These are phyloP conservation scores for Peromyscus aztecus DNA, from an alignment of 2,797 vertebrate species.

Conservation along the genomic window DNA sequence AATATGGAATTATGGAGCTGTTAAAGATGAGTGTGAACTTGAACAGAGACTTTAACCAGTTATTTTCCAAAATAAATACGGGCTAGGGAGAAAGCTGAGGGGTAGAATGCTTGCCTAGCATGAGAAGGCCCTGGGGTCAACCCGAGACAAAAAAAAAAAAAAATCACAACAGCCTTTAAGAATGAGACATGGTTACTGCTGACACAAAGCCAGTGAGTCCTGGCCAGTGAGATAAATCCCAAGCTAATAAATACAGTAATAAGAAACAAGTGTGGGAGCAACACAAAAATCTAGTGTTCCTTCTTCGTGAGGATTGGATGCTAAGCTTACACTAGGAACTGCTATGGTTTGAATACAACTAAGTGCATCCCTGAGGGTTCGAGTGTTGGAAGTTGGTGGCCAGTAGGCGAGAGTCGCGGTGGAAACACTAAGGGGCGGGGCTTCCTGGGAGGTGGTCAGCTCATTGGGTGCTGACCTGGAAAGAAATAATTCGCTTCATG, in stretches of 20 bases:
- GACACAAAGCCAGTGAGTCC: neutral
- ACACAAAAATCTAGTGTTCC: neutral
- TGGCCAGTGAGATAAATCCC: neutral
- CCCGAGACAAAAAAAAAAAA: neutral
- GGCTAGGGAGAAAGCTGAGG: neutral
- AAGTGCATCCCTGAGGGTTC: neutral
- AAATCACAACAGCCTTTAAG: neutral
- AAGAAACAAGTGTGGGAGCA: neutral
- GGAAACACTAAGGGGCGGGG: no score
- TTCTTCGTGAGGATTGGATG: conserved; percentile 28
- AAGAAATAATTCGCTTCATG: neutral
- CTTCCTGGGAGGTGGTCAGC: no score
- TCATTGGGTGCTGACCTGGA: neutral
- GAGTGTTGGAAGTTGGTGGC: neutral
- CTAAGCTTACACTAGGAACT: neutral
- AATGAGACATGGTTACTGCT: neutral
- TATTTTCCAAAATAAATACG: neutral
- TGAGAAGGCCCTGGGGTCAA: neutral
- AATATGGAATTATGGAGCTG: conserved; percentile 10
- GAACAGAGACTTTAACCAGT: neutral
- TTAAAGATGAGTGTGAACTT: conserved; percentile 25
- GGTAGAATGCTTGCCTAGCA: neutral
- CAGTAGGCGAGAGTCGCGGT: neutral
- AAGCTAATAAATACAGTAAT: neutral
- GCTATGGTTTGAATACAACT: neutral